These are phyloP conservation scores for Pterocles burchelli DNA, from an alignment of 2,113 vertebrate species.

Conservation along the genomic window DNA sequence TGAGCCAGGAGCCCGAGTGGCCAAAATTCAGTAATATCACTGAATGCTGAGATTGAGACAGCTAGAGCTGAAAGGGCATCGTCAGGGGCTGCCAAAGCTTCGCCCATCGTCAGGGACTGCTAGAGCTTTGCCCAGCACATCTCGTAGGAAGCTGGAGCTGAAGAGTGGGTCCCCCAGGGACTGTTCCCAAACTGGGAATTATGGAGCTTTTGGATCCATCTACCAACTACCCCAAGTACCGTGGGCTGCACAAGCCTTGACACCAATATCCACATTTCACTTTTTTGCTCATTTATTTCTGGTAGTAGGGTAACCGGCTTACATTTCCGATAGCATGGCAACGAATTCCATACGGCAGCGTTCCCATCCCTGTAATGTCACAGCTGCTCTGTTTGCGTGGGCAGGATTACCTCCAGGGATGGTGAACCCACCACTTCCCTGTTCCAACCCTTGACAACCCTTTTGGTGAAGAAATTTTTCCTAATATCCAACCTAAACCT, in stretches of 20 bases:
- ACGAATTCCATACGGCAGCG: accelerated
- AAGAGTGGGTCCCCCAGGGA: not conserved
- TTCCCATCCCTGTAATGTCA: accelerated
- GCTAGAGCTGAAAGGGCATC: not conserved
- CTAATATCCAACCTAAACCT: too few species aligned
- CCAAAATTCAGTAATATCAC: not conserved
- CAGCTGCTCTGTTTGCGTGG: not conserved
- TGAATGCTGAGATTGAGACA: not conserved
- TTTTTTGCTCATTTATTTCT: not conserved
- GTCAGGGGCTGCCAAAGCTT: not conserved
- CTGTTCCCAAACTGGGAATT: not conserved
- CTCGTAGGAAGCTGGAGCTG: not conserved
- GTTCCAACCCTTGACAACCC: too few species aligned
- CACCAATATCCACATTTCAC: accelerated
- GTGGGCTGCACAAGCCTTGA: not conserved
- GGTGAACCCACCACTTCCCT: too few species aligned
- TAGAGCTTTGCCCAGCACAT: not conserved
- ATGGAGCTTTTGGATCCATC: not conserved
- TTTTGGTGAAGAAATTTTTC: too few species aligned
- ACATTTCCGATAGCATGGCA: accelerated
- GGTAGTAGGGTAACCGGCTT: not conserved
- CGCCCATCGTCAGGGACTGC: not conserved
- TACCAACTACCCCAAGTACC: not conserved
- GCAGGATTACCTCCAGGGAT: not conserved
- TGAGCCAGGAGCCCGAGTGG: too few species aligned